phyloP scores from a whole-genome alignment of 2,113 vertebrate genomes.

The Tenebrosternarchus preto region DNA sequence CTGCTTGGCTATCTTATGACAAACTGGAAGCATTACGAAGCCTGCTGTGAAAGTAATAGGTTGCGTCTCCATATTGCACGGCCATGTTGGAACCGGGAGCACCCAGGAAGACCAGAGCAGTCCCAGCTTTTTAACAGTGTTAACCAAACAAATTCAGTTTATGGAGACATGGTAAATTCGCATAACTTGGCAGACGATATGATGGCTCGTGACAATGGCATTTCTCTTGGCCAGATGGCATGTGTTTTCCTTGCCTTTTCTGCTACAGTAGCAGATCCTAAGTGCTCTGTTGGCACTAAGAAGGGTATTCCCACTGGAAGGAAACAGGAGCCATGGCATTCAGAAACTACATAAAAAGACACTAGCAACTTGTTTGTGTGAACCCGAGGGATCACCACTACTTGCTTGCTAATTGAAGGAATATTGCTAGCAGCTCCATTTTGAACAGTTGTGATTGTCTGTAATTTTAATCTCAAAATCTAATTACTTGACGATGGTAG shows the following conservation, averaged over 20 bases:
- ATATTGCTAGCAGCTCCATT: constrained; percentile 60
- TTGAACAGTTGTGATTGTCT: constrained; percentile 63
- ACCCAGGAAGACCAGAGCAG: neutral
- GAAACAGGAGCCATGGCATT: constrained; percentile 63
- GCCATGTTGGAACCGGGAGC: neutral
- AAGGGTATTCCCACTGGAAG: constrained; percentile 66
- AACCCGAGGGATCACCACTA: constrained; percentile 45
- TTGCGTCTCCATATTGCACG: too few species aligned
- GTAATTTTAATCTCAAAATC: constrained; percentile 75
- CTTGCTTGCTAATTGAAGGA: constrained; percentile 68
- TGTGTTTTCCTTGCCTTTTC: constrained; percentile 33
- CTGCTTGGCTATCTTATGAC: neutral
- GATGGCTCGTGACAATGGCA: constrained; percentile 2
- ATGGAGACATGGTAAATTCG: constrained; percentile 1
- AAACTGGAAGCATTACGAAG: too few species aligned
- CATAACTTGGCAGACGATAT: neutral
- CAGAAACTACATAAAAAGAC: constrained; percentile 56
- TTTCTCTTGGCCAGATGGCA: constrained; percentile 63
- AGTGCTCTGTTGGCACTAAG: constrained; percentile 67
- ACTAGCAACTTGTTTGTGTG: constrained; percentile 48
- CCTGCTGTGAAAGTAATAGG: too few species aligned
- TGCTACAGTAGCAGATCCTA: constrained; percentile 65
- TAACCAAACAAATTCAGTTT: constrained; percentile 11
- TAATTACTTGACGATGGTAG: constrained; percentile 70
- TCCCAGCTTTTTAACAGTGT: neutral